Evolutionary conservation across 2,113 vertebrate genomes (phyloP).

Genomic region (Tachysurus vachellii): DNA sequence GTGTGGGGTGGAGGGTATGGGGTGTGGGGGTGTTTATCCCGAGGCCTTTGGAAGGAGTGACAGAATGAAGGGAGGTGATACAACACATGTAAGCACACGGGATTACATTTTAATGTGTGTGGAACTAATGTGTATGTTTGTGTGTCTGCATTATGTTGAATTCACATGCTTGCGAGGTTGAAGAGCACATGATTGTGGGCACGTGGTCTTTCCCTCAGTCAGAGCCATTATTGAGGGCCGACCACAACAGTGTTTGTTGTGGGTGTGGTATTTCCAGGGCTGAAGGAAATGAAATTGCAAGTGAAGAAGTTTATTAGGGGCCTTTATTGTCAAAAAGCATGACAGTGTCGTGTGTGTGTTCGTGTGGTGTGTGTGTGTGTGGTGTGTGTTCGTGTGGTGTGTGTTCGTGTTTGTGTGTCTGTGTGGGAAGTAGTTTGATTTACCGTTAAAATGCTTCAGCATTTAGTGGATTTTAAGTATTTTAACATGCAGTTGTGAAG

Average conservation of each 20-base stretch:
- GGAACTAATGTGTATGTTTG: constrained; percentile 10
- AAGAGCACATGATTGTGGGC: constrained; percentile 26
- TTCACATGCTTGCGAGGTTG: constrained; percentile 20
- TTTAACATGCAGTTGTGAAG: not conserved
- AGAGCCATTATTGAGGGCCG: constrained; percentile 41
- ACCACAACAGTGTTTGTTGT: constrained; percentile 39
- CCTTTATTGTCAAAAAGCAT: constrained; percentile 22
- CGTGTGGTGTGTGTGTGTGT: not conserved
- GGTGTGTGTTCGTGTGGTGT: not conserved
- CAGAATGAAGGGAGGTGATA: not conserved
- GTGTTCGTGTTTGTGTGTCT: not conserved
- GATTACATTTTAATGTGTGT: not conserved
- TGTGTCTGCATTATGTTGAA: not conserved
- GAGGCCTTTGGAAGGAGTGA: constrained; percentile 12
- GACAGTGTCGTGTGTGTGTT: constrained; percentile 4
- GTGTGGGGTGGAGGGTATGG: not conserved
- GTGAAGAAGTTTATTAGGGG: constrained; percentile 22
- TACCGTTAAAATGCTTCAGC: not conserved
- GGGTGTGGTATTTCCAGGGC: constrained; percentile 39
- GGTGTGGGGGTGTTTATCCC: not conserved
- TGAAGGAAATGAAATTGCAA: constrained; percentile 43
- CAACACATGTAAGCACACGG: not conserved
- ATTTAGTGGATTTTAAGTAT: not conserved
- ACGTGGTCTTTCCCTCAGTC: constrained; percentile 22
- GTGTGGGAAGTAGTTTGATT: not conserved